Base-by-base conservation (phyloP, 2,797 vertebrate genomes). In the Decapterus maruadsi region DNA sequence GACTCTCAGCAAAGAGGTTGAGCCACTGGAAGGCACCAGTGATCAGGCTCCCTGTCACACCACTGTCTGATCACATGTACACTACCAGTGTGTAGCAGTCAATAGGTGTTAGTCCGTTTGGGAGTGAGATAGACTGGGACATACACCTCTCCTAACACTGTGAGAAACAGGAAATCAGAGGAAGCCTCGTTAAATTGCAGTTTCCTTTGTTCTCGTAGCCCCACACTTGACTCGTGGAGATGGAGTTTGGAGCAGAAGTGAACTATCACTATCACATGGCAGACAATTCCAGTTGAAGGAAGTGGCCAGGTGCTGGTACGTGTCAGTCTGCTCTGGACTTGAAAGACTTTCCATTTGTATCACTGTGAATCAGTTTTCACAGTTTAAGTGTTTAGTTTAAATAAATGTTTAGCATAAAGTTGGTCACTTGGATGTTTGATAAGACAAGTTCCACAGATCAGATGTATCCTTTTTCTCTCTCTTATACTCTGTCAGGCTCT, bases 161-260 rank as follows among this genome's bases (percentile, higher is more conserved):
- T 36, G 20, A 61, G 7, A 73, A 12, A 70, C 38, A 68, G 43
- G 55, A 68, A 77, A 61, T 75, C 43, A 38, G 38, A 72, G 46
- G 12, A 51, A 45, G 68, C 45, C 34, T 72, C 53, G 22, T 78
- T 14, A 51, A 34, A 57, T 57, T 55, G 16, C 48, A 62, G 53
- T 68, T 69, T 75, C 66, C 75, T 65, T 57, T 68, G 31, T 80
- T 84, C 63, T 75, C 64, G 68, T 74, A 70, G 76, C 51, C 36
- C 48, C 66, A 72, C 26, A 17, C 51, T 66, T 68, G 60, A 64
- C 36, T 22, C 9, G 36, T 56, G 34, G 48, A 60, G 53, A 40
- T 29, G 46, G 62, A 63, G 45, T 60, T 58, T 17, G 48, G 45
- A 54, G 43, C 46, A 14, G 31, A 63, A 14, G 0, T 4, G 6